Evolutionary conservation across 2,888 invertebrate species (phyloP), one percentile per base, ranked within the genome.

Genomic region (Lasioglossum vierecki): DNA sequence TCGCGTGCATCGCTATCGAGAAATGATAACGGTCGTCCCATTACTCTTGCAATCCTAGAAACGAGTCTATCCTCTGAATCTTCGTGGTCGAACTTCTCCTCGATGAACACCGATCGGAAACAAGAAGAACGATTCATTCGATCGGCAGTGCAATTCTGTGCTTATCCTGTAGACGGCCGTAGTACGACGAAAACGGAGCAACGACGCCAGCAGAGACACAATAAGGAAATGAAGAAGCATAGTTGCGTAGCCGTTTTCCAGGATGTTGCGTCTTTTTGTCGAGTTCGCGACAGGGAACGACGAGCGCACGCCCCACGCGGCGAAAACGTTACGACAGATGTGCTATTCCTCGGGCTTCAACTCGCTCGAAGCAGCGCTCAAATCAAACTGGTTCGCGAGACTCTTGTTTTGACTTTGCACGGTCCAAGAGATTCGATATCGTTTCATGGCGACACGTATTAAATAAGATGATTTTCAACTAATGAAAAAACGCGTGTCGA

Each of bases 241-340:
- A 46, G 13, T 76, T 6, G 78, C 77, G 76, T 39, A 53, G 86
- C 46, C 82, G 88, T 88, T 89, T 88, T 88, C 86, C 88, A 90
- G 77, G 83, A 86, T 86, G 83, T 85, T 81, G 79, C 81, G 68
- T 70, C 70, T 89, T 89, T 90, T 90, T 86, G 88, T 79, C 74
- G 60, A 22, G 60, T 22, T 22, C 72, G 68, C 76, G 80, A 84
- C 79, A 83, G 90, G 85, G 85, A 90, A 87, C 80, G 68, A 84
- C 81, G 68, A 22, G 35, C 41, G 83, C 82, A 70, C 80, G 85
- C 85, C 91, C 91, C 91, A 91, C 89, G 89, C 89, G 76, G 85
- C 83, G 89, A 85, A 72, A 83, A 81, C 83, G 79, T 79, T 79
- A 73, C 89, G 89, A 89, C 90, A 91, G 90, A 90, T 90, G 90